Conservation (phyloP, 2,888 invertebrate species). For the Sphecodes monilicornis region DNA sequence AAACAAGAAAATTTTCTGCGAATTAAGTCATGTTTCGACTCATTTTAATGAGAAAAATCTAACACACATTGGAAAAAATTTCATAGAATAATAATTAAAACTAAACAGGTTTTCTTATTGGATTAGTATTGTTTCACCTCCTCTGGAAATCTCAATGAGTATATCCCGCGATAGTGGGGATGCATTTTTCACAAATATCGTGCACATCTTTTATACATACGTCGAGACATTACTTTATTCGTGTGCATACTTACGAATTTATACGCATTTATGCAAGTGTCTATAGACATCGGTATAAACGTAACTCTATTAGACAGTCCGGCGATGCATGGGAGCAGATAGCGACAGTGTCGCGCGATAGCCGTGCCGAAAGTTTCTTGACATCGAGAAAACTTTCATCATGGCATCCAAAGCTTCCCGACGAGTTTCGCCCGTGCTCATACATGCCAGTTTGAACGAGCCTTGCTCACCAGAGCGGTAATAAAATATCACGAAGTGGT, state of each 20-base stretch:
- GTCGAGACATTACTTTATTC: background rate
- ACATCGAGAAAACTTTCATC: constrained; percentile 61
- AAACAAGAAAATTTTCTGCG: too few relatives aligned
- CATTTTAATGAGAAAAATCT: too few relatives aligned
- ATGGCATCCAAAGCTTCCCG: constrained; percentile 30
- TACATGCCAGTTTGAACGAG: constrained; percentile 28
- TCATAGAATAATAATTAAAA: too few relatives aligned
- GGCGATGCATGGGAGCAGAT: constrained; percentile 59
- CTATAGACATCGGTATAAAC: constrained; percentile 41
- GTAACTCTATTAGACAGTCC: constrained; percentile 71
- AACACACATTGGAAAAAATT: too few relatives aligned
- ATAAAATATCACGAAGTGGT: constrained; percentile 57
- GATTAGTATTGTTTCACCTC: too few relatives aligned
- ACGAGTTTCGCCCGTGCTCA: constrained; percentile 40
- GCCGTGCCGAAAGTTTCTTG: constrained; percentile 52
- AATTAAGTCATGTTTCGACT: too few relatives aligned
- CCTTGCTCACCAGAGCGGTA: constrained; percentile 42
- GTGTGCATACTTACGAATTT: constrained; percentile 25
- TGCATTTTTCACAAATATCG: background rate
- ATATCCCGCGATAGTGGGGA: too few relatives aligned
- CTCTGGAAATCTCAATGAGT: too few relatives aligned
- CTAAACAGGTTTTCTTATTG: too few relatives aligned
- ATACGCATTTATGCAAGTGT: background rate
- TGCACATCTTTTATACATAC: background rate
- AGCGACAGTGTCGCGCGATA: constrained; percentile 42